These are phyloP conservation scores for Sipha maydis DNA, from an alignment of 2,888 invertebrate species.

Conservation along the genomic window DNA sequence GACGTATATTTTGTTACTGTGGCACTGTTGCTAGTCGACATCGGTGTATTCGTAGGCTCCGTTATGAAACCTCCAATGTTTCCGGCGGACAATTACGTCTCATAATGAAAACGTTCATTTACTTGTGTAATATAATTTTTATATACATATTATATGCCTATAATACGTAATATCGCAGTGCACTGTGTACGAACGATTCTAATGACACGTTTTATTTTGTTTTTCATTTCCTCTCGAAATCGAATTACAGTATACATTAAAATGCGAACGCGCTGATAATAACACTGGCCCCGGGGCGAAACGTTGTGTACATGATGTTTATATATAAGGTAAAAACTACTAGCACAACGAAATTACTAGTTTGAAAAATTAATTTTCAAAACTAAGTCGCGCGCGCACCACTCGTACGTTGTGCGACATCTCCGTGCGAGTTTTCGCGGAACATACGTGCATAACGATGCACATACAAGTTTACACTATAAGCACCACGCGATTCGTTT, in stretches of 20 bases:
- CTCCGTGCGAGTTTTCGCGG: neutral
- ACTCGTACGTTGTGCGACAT: neutral
- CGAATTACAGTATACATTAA: neutral
- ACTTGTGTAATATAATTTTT: neutral
- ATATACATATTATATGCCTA: no score
- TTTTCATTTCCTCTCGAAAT: neutral
- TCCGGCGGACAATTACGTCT: neutral
- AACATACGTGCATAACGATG: neutral
- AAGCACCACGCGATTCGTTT: no score
- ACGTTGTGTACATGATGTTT: neutral
- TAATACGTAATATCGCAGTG: neutral
- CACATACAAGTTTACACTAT: neutral
- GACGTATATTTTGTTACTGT: no score
- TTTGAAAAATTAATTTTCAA: slow-evolving; percentile 12
- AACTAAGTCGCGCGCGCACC: neutral
- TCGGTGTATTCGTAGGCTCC: neutral
- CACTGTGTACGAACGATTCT: neutral
- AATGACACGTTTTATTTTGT: slow-evolving; percentile 26
- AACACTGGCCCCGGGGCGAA: neutral
- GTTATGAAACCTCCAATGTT: neutral
- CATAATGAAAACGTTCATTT: slow-evolving; percentile 14
- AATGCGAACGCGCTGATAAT: slow-evolving; percentile 3
- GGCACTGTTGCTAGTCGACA: no score
- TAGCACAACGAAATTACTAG: slow-evolving; percentile 11
- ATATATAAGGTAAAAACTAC: neutral